Percentiles rank a stretch among this genome's conserved stretches.
Conservation (phyloP, 1,140 invertebrate genomes). For the Bradysia coprophila region DNA sequence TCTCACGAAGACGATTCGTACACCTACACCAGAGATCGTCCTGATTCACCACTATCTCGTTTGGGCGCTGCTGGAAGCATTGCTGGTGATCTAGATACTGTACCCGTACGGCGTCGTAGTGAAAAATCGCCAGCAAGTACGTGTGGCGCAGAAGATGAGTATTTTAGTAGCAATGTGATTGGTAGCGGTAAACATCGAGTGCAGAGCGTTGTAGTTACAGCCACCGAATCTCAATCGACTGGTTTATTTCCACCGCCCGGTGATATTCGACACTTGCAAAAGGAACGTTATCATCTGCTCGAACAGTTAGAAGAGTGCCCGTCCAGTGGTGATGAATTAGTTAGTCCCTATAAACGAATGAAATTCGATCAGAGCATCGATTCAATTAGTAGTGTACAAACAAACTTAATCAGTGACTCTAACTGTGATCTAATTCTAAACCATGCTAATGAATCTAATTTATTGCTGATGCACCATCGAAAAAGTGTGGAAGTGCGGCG, state of each 20-base stretch:
- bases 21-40: constrained; percentile 15
- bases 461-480: constrained; percentile 19
- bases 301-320: constrained; percentile 53
- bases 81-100: not conserved
- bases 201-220: constrained; percentile 11
- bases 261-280: constrained; percentile 45
- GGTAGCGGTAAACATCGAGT: not conserved
- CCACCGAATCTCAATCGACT: not conserved
- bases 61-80: constrained; percentile 2
- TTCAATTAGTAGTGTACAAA: not conserved
- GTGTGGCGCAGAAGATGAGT: not conserved
- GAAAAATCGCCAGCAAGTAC: constrained; percentile 14
- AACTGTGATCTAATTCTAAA: constrained; percentile 1
- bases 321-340: constrained; percentile 46
- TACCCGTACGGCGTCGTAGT: constrained; percentile 9
- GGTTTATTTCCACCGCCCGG: constrained; percentile 15
- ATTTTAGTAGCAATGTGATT: not conserved
- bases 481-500: constrained; percentile 9
- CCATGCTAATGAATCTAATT: constrained; percentile 8
- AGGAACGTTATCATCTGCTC: constrained; percentile 44
- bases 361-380: constrained; percentile 29
- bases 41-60: constrained; percentile 20
- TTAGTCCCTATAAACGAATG: constrained; percentile 41
- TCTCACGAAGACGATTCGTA: constrained; percentile 36
- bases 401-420: not conserved